Conservation (phyloP, 2,113 vertebrate species). For the Macrotis lagotis region DNA sequence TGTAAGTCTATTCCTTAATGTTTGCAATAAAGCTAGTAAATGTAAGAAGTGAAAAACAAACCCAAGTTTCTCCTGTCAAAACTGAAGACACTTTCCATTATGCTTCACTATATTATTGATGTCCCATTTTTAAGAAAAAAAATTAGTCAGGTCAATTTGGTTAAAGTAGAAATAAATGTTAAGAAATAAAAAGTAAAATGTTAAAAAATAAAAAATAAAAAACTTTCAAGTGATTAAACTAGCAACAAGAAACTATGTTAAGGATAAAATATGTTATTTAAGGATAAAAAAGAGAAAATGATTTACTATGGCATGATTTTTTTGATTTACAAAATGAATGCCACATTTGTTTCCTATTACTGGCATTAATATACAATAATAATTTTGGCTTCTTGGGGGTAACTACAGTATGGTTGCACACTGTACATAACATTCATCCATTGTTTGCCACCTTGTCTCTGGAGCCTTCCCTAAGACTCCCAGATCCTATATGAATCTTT, state of each 20-base stretch:
- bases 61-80: not conserved
- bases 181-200: not conserved
- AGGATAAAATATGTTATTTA: not conserved
- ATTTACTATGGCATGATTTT: not conserved
- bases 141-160: not conserved
- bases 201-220: not conserved
- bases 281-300: no score
- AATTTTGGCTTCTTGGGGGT: not conserved
- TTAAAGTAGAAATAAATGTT: not conserved
- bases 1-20: not conserved
- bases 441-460: not conserved
- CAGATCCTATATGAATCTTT: not conserved
- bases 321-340: not conserved
- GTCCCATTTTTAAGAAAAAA: not conserved
- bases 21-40: not conserved
- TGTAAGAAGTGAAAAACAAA: not conserved
- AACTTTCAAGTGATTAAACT: not conserved
- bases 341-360: not conserved
- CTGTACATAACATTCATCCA: not conserved
- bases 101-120: not conserved
- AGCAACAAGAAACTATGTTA: not conserved
- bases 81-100: not conserved
- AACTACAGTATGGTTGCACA: not conserved
- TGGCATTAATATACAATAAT: not conserved
- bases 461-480: not conserved